phyloP scores from a whole-genome alignment of 1,140 invertebrate genomes.

The Neuroterus valhalla region DNA sequence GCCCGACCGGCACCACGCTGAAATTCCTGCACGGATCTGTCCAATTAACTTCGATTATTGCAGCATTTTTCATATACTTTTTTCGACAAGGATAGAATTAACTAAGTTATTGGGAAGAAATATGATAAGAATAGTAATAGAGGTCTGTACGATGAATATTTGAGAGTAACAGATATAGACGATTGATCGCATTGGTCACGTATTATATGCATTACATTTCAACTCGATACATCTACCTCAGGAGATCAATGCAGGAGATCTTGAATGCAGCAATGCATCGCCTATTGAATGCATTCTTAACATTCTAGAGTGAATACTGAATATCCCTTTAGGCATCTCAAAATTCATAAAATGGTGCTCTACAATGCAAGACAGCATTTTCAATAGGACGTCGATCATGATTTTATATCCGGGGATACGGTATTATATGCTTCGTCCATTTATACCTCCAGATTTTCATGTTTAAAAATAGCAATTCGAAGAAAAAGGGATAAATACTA shows the following conservation, averaged over 20 bases:
- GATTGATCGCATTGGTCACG: conserved; percentile 1
- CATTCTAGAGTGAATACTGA: conserved; percentile 8
- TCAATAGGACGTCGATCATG: background rate
- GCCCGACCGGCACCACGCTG: too few relatives aligned
- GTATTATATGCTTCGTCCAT: too few relatives aligned
- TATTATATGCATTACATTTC: conserved; percentile 20
- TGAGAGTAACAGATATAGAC: background rate
- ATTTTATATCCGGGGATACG: background rate
- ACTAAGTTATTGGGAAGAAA: too few relatives aligned
- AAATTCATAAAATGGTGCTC: background rate
- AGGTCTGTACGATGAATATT: too few relatives aligned
- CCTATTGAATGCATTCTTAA: conserved; percentile 23
- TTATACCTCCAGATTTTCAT: too few relatives aligned
- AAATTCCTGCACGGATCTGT: too few relatives aligned
- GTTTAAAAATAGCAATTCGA: background rate
- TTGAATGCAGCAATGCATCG: conserved; percentile 24
- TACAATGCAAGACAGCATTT: background rate
- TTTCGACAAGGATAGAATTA: too few relatives aligned
- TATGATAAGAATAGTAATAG: too few relatives aligned
- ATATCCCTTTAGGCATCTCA: background rate
- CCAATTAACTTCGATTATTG: too few relatives aligned
- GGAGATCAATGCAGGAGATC: background rate
- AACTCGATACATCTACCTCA: background rate
- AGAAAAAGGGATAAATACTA: background rate
- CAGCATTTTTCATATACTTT: too few relatives aligned